Conservation (phyloP, 2,888 invertebrate genomes). For the Troglohyphantes excavatus region DNA sequence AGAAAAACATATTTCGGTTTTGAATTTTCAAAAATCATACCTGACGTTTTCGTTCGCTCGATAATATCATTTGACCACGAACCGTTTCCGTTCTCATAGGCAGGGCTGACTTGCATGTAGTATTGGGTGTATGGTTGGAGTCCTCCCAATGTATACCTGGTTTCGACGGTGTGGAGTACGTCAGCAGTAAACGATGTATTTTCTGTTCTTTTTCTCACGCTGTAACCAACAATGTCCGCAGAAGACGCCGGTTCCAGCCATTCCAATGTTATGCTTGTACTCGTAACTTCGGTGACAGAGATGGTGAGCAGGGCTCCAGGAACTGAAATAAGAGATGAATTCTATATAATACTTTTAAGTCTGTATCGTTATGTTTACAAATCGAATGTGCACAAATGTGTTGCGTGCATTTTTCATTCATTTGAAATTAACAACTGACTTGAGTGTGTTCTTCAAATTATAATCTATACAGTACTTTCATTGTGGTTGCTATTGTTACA, state of each 20-base stretch:
- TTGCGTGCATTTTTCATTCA: too few relatives aligned
- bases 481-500: too few relatives aligned
- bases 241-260: neutral
- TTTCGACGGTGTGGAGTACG: neutral
- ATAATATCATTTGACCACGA: neutral
- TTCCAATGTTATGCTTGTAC: neutral
- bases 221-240: neutral
- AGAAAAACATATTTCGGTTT: too few relatives aligned
- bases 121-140: constrained; percentile 10
- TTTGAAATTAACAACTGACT: too few relatives aligned
- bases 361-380: too few relatives aligned
- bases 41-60: constrained; percentile 7
- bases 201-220: neutral
- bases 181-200: neutral
- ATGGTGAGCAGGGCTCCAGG: neutral
- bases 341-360: too few relatives aligned
- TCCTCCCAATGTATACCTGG: neutral
- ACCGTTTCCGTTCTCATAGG: neutral
- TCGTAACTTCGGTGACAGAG: neutral
- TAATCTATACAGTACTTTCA: too few relatives aligned
- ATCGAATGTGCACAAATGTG: too few relatives aligned
- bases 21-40: constrained; percentile 25
- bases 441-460: too few relatives aligned
- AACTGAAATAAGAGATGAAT: constrained; percentile 16
- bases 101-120: constrained; percentile 1